Evolutionary conservation across 92 coral and sea anemone genomes (phyloP), one percentile per base, ranked within the genome.

Genomic region (Pocillopora grandis): DNA sequence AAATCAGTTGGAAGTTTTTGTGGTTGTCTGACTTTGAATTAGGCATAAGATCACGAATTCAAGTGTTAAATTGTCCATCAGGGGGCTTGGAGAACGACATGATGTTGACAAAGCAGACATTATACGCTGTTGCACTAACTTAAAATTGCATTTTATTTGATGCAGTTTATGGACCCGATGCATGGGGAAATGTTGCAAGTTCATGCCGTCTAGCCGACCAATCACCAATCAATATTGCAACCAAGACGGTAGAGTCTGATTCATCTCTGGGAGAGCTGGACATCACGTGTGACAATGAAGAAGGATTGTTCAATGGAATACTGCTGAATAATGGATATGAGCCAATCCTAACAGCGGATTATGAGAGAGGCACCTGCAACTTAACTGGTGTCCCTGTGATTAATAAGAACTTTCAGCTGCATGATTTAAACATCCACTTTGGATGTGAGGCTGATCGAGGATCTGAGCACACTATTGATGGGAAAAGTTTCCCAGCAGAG

Each of bases 391-490:
- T 86, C 36, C 81, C 89, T 10, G 42, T 80, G 76, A 76, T 85
- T 20, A 69, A 87, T 49, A 89, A 76, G 66, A 52, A 61, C 19
- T 83, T 62, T 15, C 31, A 83, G 18, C 86, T 83, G 2, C 86
- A 83, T 52, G 84, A 89, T 58, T 64, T 89, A 13, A 85, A 76
- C 78, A 73, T 89, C 79, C 89, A 84, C 57, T 89, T 89, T 76
- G 98, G 98, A 66, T 79, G 91, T 37, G 90, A 85, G 1, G 58
- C 86, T n/a, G 79, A 66, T 35, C 62, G 84, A 64, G 98, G 98
- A 16, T 93, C 98, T 11, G 98, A 93, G 36, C 98, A 93, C 64
- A 86, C 84, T 13, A 73, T 93, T 23, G 91, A 93, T 55, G 95
- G 94, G 48, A 86, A 84, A 58, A 71, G 71, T 59, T 88, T 77